These are phyloP conservation scores for Psophia crepitans DNA, from an alignment of 2,113 vertebrate genomes.

Conservation along the genomic window DNA sequence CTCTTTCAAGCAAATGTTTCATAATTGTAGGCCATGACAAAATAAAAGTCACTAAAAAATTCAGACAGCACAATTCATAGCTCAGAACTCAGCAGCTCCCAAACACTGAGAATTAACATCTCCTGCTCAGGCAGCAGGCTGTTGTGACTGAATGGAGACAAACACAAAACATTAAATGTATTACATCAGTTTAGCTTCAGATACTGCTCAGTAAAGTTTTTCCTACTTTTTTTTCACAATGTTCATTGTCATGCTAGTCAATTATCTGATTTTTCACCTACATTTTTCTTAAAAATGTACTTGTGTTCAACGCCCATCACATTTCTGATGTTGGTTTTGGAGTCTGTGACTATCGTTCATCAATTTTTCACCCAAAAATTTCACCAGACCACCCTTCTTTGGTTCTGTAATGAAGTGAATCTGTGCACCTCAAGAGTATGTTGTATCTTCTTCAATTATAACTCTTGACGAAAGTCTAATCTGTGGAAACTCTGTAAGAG, in stretches of 20 bases:
- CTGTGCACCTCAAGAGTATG: background rate
- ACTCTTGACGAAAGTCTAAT: background rate
- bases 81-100: background rate
- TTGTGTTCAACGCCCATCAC: background rate
- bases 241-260: background rate
- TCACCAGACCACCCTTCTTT: background rate
- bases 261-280: background rate
- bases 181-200: background rate
- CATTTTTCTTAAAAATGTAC: background rate
- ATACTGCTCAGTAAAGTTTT: background rate
- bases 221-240: background rate
- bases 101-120: background rate
- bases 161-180: background rate
- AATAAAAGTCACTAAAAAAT: background rate
- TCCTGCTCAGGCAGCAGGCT: background rate
- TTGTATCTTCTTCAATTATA: background rate
- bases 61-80: background rate
- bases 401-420: background rate
- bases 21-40: background rate
- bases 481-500: background rate
- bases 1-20: constrained; percentile 21
- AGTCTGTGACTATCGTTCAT: background rate
- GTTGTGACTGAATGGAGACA: background rate
- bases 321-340: background rate
- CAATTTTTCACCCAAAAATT: background rate